A percentile compares a stretch with the other conserved stretches of the same genome.
These are phyloP conservation scores for Poeciliopsis presidionis DNA, from an alignment of 2,797 vertebrate species.

Conservation along the genomic window DNA sequence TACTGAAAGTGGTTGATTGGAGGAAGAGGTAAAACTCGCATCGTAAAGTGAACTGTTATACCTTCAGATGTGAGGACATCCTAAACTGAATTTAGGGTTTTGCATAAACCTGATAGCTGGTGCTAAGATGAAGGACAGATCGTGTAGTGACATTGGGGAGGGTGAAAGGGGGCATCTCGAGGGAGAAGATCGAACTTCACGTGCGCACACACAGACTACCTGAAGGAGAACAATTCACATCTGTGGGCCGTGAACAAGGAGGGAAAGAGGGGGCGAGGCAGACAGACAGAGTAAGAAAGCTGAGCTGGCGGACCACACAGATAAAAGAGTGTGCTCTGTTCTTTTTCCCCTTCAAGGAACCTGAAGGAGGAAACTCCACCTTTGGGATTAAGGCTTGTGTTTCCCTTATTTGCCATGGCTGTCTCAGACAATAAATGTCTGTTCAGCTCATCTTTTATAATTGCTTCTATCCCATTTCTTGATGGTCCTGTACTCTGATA, in stretches of 20 bases:
- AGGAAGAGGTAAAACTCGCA: conserved; percentile 51
- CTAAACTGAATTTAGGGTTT: conserved; percentile 18
- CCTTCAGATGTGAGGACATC: background rate
- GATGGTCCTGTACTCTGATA: conserved; percentile 20
- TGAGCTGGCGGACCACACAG: conserved; percentile 91
- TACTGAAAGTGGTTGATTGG: conserved; percentile 30
- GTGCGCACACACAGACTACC: conserved; percentile 52
- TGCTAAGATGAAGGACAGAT: conserved; percentile 38
- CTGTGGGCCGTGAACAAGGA: conserved; percentile 70
- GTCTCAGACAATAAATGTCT: conserved; percentile 63
- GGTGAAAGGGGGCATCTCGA: conserved; percentile 78
- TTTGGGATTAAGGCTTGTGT: conserved; percentile 73
- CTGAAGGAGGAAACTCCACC: conserved; percentile 75
- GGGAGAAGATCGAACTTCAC: conserved; percentile 91
- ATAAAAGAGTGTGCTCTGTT: conserved; percentile 91
- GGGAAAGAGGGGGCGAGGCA: conserved; percentile 54
- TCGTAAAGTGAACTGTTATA: conserved; percentile 13
- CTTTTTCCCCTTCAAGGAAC: conserved; percentile 76
- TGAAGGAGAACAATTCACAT: conserved; percentile 72
- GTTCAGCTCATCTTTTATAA: conserved; percentile 54
- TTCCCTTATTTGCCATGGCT: conserved; percentile 65
- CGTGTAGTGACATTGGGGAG: conserved; percentile 48
- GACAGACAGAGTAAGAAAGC: conserved; percentile 77
- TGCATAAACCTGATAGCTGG: conserved; percentile 12
- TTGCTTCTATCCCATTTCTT: conserved; percentile 24